Conservation (phyloP, 2,797 vertebrate genomes). For the Leucoraja ocellata region DNA sequence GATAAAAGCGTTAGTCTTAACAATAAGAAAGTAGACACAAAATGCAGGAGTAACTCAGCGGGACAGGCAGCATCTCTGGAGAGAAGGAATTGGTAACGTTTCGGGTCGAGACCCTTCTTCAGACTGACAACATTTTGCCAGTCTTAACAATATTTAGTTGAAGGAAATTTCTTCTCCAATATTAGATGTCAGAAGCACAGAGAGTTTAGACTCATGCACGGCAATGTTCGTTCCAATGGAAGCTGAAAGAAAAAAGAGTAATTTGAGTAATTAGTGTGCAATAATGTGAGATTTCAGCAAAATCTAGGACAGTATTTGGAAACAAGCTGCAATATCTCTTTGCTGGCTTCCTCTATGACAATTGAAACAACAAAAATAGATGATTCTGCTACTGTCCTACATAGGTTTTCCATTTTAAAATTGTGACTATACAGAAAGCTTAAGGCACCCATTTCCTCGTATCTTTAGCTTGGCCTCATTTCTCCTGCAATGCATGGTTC, state of each 20-base stretch:
- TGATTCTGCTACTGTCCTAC: constrained; percentile 14
- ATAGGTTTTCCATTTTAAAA: constrained; percentile 26
- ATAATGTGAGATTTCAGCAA: neutral
- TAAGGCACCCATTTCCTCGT: neutral
- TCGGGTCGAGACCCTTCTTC: too few relatives aligned
- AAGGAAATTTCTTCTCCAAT: too few relatives aligned
- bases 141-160: too few relatives aligned
- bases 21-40: too few relatives aligned
- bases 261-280: neutral
- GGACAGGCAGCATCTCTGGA: too few relatives aligned
- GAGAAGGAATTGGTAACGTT: too few relatives aligned
- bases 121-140: too few relatives aligned
- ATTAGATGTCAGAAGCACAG: too few relatives aligned
- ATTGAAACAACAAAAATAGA: constrained; percentile 4
- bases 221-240: neutral
- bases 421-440: neutral
- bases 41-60: too few relatives aligned
- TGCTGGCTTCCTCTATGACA: neutral
- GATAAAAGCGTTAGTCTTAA: too few relatives aligned
- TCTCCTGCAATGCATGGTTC: neutral
- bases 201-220: too few relatives aligned
- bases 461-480: neutral
- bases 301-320: neutral
- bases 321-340: neutral
- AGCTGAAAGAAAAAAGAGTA: too few relatives aligned